Conservation (phyloP, 2,888 invertebrate species). For the Lottia gigantea region DNA sequence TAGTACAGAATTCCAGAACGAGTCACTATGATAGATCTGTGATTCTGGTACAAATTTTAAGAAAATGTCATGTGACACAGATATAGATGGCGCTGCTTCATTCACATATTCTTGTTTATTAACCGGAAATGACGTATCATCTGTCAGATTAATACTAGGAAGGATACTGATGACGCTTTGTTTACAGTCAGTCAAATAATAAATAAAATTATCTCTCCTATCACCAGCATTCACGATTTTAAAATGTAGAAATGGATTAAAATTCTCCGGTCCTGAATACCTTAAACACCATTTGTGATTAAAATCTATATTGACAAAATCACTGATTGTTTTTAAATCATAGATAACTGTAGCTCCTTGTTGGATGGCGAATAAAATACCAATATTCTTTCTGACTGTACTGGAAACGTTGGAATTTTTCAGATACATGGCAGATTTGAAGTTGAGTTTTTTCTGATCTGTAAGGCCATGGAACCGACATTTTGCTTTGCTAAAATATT, state of each 20-base stretch:
- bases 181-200: not conserved
- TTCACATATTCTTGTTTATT: not conserved
- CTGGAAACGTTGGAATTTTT: no score
- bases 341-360: not conserved
- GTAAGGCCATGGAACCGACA: not conserved
- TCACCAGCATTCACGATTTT: not conserved
- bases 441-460: not conserved
- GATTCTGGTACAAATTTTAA: not conserved
- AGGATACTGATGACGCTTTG: not conserved
- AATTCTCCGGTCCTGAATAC: not conserved
- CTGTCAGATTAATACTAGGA: not conserved
- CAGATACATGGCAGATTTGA: not conserved
- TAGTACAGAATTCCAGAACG: not conserved
- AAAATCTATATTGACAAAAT: not conserved
- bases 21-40: not conserved
- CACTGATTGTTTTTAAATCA: not conserved
- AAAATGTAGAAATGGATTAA: not conserved
- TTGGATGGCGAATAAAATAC: not conserved
- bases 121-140: not conserved
- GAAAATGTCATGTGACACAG: not conserved
- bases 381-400: not conserved
- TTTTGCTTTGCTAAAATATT: not conserved
- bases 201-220: not conserved
- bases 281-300: not conserved
- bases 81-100: not conserved